These are phyloP conservation scores for Melinopterus prodromus DNA, from an alignment of 2,888 invertebrate genomes.

Conservation along the genomic window DNA sequence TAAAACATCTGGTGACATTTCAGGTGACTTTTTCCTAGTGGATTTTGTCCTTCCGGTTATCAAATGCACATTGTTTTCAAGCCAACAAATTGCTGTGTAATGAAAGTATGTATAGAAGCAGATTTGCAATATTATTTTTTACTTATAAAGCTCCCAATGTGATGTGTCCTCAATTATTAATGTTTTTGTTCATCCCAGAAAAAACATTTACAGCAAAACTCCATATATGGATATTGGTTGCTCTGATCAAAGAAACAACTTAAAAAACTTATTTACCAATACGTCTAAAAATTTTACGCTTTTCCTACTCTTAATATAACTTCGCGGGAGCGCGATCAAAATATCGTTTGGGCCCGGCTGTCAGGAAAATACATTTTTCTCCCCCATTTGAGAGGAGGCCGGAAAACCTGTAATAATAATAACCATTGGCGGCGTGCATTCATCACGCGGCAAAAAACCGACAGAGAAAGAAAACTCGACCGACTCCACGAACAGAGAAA, in stretches of 20 bases:
- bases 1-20: too few relatives aligned
- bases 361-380: background rate
- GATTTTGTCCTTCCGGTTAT: too few relatives aligned
- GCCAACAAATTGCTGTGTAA: too few relatives aligned
- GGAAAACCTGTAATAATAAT: conserved; percentile 4
- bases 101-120: too few relatives aligned
- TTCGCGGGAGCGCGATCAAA: background rate
- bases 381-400: background rate
- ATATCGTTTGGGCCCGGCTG: background rate
- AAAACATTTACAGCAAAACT: too few relatives aligned
- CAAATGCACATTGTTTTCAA: too few relatives aligned
- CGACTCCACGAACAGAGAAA: background rate
- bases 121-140: too few relatives aligned
- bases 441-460: background rate
- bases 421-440: conserved; percentile 4
- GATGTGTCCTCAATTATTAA: too few relatives aligned
- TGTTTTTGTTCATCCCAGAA: too few relatives aligned
- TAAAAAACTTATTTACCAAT: background rate
- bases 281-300: background rate
- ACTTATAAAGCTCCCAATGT: too few relatives aligned
- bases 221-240: too few relatives aligned
- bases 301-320: background rate
- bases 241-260: background rate
- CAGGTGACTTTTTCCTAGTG: too few relatives aligned
- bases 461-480: background rate